Evolutionary conservation across 1,140 invertebrate genomes (phyloP).

Genomic region (Gryon sp.): DNA sequence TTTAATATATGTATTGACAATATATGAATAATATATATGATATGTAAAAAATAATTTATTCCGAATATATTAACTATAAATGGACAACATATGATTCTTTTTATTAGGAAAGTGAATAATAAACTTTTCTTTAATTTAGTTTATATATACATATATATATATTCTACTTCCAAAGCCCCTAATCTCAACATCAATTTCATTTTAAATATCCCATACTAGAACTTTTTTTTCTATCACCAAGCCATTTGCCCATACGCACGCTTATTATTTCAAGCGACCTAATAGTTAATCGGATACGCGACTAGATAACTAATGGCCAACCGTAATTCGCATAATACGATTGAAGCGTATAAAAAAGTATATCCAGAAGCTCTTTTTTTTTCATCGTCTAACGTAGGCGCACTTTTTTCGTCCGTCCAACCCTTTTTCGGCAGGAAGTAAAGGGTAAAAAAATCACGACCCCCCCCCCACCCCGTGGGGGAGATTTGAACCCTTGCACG

Average conservation of each 20-base stretch:
- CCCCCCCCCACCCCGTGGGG: no score
- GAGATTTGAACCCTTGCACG: constrained; percentile 24
- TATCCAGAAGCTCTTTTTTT: no score
- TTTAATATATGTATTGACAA: no score
- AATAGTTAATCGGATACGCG: constrained; percentile 56
- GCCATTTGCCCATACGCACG: constrained; percentile 1
- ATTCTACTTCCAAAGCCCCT: constrained; percentile 2
- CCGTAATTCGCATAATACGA: constrained; percentile 56
- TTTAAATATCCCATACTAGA: constrained; percentile 3
- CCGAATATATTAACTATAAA: no score
- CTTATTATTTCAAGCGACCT: constrained; percentile 37
- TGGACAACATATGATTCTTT: no score
- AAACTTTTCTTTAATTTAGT: no score
- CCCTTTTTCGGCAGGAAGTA: constrained; percentile 61
- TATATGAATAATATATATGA: no score
- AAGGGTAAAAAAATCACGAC: constrained; percentile 36
- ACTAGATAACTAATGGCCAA: constrained; percentile 48
- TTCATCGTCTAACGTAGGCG: constrained; percentile 6
- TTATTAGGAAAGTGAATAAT: no score
- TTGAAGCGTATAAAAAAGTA: constrained; percentile 41
- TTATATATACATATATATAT: no score
- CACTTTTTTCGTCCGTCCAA: constrained; percentile 40
- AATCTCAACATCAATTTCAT: background rate
- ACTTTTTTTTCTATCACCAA: constrained; percentile 16
- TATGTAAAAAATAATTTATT: no score